Evolutionary conservation across 1,140 invertebrate species (phyloP).

Genomic region (Zaprionus nigranus): DNA sequence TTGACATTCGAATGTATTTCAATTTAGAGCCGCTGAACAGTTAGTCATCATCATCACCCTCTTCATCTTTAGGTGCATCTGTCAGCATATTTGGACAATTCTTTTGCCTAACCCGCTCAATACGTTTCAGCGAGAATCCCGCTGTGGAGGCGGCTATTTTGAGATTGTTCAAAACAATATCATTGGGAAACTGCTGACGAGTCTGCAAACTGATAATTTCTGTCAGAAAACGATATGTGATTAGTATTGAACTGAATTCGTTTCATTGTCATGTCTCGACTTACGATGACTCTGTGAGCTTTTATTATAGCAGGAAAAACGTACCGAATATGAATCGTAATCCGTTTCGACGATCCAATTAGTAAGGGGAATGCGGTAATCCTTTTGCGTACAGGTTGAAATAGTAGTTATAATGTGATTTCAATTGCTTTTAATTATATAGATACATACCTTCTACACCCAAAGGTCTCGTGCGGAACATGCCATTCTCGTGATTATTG

Average conservation of each 20-base stretch:
- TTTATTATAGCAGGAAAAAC: constrained; percentile 7
- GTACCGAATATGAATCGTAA: constrained; percentile 11
- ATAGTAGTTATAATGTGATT: not conserved
- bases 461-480: not conserved
- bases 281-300: not conserved
- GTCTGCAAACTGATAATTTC: not conserved
- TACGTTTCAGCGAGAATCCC: not conserved
- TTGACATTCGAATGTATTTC: too few species aligned
- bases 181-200: not conserved
- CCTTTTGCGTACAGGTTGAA: not conserved
- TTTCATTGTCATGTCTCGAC: not conserved
- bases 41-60: too few species aligned
- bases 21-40: too few species aligned
- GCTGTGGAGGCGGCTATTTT: not conserved
- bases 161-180: not conserved
- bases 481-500: not conserved
- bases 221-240: not conserved
- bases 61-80: too few species aligned
- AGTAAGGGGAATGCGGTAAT: not conserved
- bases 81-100: not conserved
- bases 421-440: not conserved
- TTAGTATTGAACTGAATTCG: not conserved
- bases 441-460: not conserved
- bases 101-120: not conserved
- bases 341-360: constrained; percentile 9